These are phyloP conservation scores for Trididemnum nubilum DNA, from an alignment of 23 tunicate genomes.

Conservation along the genomic window DNA sequence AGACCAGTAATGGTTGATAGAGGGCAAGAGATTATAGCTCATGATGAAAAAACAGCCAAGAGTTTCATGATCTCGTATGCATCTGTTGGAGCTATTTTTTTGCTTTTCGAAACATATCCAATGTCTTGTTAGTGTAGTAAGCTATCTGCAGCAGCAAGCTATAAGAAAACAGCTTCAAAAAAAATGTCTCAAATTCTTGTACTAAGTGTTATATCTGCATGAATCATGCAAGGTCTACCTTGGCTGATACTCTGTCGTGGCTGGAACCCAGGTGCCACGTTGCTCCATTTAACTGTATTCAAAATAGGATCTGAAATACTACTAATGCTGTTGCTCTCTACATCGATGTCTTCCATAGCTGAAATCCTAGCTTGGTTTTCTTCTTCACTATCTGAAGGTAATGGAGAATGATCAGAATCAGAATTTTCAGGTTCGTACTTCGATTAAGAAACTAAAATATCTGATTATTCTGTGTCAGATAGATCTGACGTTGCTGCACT, in stretches of 20 bases:
- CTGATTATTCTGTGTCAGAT: slow-evolving; percentile 22
- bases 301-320: background rate
- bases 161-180: background rate
- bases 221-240: slow-evolving; percentile 28
- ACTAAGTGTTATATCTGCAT: slow-evolving; percentile 26
- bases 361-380: background rate
- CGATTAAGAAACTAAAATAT: slow-evolving; percentile 5
- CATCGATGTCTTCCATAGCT: slow-evolving; percentile 21
- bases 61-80: slow-evolving; percentile 4
- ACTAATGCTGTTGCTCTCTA: background rate
- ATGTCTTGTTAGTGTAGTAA: slow-evolving; percentile 7
- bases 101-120: background rate
- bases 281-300: background rate
- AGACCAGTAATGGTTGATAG: slow-evolving; percentile 1
- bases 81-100: slow-evolving; percentile 1
- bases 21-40: slow-evolving; percentile 5
- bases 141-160: slow-evolving; percentile 16
- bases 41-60: slow-evolving; percentile 9
- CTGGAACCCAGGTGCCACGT: slow-evolving; percentile 16
- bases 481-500: slow-evolving; percentile 22
- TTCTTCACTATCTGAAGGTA: slow-evolving; percentile 35
- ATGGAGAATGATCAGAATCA: slow-evolving; percentile 26
- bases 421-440: slow-evolving; percentile 30
- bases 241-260: slow-evolving; percentile 21
- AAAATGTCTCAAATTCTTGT: too few relatives aligned